Base-by-base conservation (phyloP, 30 jellyfish, hydroid and myxozoan species). In the Catostylus mosaicus region DNA sequence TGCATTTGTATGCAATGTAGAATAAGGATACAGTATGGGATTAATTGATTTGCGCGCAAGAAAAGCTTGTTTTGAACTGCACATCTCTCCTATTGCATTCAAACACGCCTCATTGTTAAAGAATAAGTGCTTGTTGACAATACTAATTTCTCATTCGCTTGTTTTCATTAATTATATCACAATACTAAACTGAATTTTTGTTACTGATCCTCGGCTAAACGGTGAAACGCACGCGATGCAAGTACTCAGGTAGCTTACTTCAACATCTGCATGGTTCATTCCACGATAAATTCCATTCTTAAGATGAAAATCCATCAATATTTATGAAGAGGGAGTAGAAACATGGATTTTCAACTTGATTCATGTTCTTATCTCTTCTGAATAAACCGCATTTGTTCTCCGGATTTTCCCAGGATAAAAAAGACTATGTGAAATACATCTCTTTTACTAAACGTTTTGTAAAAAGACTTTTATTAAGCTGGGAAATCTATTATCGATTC, bases 251-350 rank as follows among this genome's bases (percentile, higher is more conserved):
- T 37, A 16, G 71, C 37, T 59, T 59, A 59, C 26, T 9, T 20
- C 71, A 22, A 59, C 71, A 59, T 59, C 33, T 59, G 71, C 20
- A 59, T 59, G 7, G 71, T 22, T 37, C n/a, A 59, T 59, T 23
- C 8, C 11, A 59, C 38, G 71, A 59, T 23, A 22, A 59, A 59
- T 18, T 59, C 71, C 71, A 22, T 23, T 20, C 71, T 59, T 59
- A 16, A 23, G 71, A 59, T 19, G 71, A 23, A 2, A 27, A 18
- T 6, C 43, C 36, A 59, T 59, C 43, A 59, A 59, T 59, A 59
- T 59, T 59, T n/a, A 59, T 59, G 71, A 59, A 18, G 71, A 16
- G 38, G 71, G 71, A 59, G 71, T 59, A 27, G 24, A 52, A 59
- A 37, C 36, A 24, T 27, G 33, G 26, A 37, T 59, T 24, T 59